These are phyloP conservation scores for Odobenus rosmarus DNA, from an alignment of 2,113 vertebrate species.

Conservation along the genomic window DNA sequence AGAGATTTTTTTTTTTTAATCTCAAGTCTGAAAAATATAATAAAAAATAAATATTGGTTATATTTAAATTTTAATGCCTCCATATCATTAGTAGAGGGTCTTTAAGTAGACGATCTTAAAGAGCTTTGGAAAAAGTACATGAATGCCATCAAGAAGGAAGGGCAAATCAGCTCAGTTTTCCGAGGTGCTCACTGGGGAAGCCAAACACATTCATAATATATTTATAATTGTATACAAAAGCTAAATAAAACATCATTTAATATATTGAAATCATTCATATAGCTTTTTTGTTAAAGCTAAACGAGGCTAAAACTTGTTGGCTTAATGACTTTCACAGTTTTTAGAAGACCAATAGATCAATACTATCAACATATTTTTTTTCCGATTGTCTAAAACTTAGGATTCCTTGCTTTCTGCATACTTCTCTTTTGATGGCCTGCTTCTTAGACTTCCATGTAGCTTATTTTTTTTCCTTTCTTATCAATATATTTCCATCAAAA, in stretches of 20 bases:
- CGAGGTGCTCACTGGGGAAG: accelerated
- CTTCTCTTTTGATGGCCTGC: not conserved
- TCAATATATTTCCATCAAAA: not conserved
- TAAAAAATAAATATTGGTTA: not conserved
- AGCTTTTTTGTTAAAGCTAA: not conserved
- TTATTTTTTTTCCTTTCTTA: not conserved
- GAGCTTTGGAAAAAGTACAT: not conserved
- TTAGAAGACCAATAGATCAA: not conserved
- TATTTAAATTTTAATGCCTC: not conserved
- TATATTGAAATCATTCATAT: not conserved
- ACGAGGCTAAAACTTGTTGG: not conserved
- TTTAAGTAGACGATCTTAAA: not conserved
- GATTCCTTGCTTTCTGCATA: not conserved
- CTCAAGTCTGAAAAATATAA: not conserved
- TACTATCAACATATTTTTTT: not conserved
- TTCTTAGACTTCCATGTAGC: not conserved
- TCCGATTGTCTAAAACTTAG: not conserved
- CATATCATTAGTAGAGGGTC: not conserved
- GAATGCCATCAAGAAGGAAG: not conserved
- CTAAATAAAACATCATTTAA: not conserved
- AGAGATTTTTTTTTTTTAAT: not conserved
- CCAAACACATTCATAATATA: not conserved
- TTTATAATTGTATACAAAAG: not conserved
- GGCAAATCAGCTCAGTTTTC: too few species aligned
- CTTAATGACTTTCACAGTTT: not conserved